phyloP scores from a whole-genome alignment of 2,797 vertebrate species.

The Arrhamphus sclerolepis region DNA sequence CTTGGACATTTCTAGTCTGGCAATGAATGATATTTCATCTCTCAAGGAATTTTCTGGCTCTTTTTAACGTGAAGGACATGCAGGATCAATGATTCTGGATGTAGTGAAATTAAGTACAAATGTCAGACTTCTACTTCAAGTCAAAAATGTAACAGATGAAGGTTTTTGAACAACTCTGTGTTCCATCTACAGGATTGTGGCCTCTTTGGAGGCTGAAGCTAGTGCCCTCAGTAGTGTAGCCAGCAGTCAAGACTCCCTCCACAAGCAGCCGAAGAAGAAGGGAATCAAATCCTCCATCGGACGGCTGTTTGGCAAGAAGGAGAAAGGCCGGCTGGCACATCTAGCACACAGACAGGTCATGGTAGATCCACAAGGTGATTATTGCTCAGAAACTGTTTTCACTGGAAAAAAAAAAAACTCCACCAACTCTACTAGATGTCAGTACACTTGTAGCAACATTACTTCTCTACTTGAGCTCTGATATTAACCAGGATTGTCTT shows the following conservation, averaged over 20 bases:
- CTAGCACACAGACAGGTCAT: constrained; percentile 91
- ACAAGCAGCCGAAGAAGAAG: constrained; percentile 99
- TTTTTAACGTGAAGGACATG: too few relatives aligned
- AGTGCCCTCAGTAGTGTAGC: constrained; percentile 91
- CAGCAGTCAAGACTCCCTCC: constrained; percentile 97
- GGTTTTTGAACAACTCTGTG: background rate
- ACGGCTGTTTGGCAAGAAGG: constrained; percentile 98
- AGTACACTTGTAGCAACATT: too few relatives aligned
- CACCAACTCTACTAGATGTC: too few relatives aligned
- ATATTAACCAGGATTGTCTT: background rate
- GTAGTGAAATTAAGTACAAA: too few relatives aligned
- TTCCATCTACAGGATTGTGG: constrained; percentile 81
- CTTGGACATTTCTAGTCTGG: too few relatives aligned
- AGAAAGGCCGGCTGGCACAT: constrained; percentile 93
- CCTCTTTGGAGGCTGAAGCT: constrained; percentile 91
- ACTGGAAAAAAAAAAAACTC: too few relatives aligned
- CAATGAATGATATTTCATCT: too few relatives aligned
- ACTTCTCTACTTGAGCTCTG: background rate
- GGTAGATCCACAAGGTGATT: constrained; percentile 72
- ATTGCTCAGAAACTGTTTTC: background rate
- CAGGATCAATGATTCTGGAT: too few relatives aligned
- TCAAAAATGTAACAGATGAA: too few relatives aligned
- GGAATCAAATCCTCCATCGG: constrained; percentile 99
- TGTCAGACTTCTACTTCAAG: too few relatives aligned
- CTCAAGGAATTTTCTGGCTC: too few relatives aligned